Percentiles rank a stretch among this genome's conserved stretches.
phyloP scores from a whole-genome alignment of 2,113 vertebrate genomes.

The human (Homo sapiens) region GRCh38 chr14:71182501-71183000 shows the following conservation, averaged over 20 bases:
- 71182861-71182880: background rate
- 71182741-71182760: background rate
- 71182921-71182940: background rate
- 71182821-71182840: background rate
- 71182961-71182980: background rate
- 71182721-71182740: too few species aligned
- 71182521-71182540: background rate
- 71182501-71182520: background rate
- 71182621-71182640: background rate
- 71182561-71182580: background rate
- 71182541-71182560: background rate
- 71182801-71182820: accelerated
- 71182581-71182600: background rate
- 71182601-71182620: background rate
- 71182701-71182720: background rate
- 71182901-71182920: background rate
- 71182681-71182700: background rate
- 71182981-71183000: background rate
- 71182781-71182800: background rate
- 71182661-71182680: background rate
- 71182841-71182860: background rate
- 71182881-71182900: background rate
- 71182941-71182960: background rate
- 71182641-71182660: background rate
- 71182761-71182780: too few species aligned